Evolutionary conservation across 2,888 invertebrate genomes (phyloP).

Genomic region (Nezara viridula): DNA sequence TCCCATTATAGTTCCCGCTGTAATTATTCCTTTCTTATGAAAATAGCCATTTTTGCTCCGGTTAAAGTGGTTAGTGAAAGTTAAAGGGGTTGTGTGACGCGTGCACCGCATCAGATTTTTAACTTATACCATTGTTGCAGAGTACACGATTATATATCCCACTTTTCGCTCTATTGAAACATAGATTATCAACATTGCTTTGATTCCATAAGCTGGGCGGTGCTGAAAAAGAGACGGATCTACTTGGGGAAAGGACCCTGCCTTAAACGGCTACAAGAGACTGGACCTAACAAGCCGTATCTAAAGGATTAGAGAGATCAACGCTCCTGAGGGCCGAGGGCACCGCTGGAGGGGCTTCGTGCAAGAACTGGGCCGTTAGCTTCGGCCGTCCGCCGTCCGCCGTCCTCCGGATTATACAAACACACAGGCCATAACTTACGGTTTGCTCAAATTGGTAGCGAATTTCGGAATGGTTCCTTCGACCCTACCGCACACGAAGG

Average conservation of each 20-base stretch:
- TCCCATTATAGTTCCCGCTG: no score
- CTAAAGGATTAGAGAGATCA: slow-evolving; percentile 49
- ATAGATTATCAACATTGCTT: background rate
- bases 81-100: no score
- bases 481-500: slow-evolving; percentile 2
- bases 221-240: slow-evolving; percentile 20
- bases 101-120: no score
- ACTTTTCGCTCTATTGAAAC: background rate
- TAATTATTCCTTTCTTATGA: no score
- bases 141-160: background rate
- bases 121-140: no score
- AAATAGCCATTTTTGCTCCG: no score
- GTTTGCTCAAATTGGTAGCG: slow-evolving; percentile 21
- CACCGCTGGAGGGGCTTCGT: slow-evolving; percentile 38
- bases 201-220: background rate
- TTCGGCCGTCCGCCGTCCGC: background rate
- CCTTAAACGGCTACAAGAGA: slow-evolving; percentile 15
- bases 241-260: background rate
- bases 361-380: background rate
- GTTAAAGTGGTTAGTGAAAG: no score
- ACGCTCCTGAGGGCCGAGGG: background rate
- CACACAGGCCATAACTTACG: slow-evolving; percentile 1
- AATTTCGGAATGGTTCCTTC: slow-evolving; percentile 26
- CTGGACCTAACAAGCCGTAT: slow-evolving; percentile 44
- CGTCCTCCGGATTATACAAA: slow-evolving; percentile 16